phyloP scores from a whole-genome alignment of 2,888 invertebrate species.

The Hirtodrosophila alboralis region DNA sequence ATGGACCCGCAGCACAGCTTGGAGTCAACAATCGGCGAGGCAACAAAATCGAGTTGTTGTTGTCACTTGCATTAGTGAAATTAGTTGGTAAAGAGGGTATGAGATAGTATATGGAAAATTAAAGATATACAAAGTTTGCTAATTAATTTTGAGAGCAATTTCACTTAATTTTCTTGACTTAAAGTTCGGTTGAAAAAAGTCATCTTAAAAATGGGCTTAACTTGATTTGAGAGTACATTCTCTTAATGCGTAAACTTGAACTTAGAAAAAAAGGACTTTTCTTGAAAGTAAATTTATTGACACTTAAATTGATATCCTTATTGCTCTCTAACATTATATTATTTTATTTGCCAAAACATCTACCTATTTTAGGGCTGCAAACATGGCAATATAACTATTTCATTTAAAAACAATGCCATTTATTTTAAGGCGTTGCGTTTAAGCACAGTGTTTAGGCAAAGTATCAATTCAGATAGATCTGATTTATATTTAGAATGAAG shows the following conservation, averaged over 20 bases:
- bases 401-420: no score
- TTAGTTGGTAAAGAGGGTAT: slow-evolving; percentile 42
- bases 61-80: slow-evolving; percentile 77
- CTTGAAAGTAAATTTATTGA: no score
- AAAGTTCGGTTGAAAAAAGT: slow-evolving; percentile 2
- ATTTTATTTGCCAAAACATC: no score
- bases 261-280: neutral
- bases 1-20: slow-evolving; percentile 27
- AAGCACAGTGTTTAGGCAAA: no score
- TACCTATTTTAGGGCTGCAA: no score
- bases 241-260: neutral
- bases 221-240: slow-evolving; percentile 8
- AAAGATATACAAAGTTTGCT: slow-evolving; percentile 41
- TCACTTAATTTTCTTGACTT: slow-evolving; percentile 48
- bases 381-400: no score
- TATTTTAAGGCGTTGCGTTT: no score
- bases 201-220: slow-evolving; percentile 36
- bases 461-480: no score
- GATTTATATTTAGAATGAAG: no score
- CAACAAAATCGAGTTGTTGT: slow-evolving; percentile 19
- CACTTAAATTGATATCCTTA: no score
- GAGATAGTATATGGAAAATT: neutral
- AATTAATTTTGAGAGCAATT: slow-evolving; percentile 70
- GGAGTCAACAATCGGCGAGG: slow-evolving; percentile 58
- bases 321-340: no score